A percentile compares a stretch with the other conserved stretches of the same genome.
Conservation (phyloP, 2,888 invertebrate genomes). For the Cryptus viduatorius region DNA sequence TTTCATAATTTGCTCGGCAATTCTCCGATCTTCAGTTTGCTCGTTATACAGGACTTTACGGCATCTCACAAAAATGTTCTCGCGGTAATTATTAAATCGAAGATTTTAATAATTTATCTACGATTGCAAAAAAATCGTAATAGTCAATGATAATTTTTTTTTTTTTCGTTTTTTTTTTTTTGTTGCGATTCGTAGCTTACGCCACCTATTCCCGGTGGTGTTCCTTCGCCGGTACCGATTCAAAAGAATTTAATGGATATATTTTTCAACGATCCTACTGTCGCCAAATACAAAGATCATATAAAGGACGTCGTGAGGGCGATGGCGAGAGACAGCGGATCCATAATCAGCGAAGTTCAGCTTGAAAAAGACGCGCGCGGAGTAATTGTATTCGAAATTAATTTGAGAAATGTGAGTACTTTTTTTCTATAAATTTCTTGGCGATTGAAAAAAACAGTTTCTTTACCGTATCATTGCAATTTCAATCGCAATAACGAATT, state of each 20-base stretch:
- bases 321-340: conserved; percentile 26
- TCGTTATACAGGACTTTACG: conserved; percentile 6
- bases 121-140: conserved; percentile 1
- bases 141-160: neutral
- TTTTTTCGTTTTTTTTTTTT: neutral
- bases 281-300: conserved; percentile 16
- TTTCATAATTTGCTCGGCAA: conserved; percentile 11
- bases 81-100: conserved; percentile 20
- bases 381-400: conserved; percentile 28
- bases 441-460: neutral
- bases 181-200: neutral
- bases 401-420: conserved; percentile 30
- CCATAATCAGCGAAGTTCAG: neutral
- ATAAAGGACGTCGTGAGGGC: conserved; percentile 3
- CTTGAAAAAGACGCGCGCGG: conserved; percentile 29
- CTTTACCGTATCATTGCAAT: neutral
- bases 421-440: neutral
- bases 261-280: neutral
- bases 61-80: conserved; percentile 40
- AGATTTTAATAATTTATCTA: neutral
- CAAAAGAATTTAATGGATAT: neutral
- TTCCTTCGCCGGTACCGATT: neutral
- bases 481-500: no score
- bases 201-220: no score
- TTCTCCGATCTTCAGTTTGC: conserved; percentile 33